Percentiles rank a stretch among this genome's conserved stretches.
Conservation (phyloP, 2,888 invertebrate species). For the Byasa hedistus region DNA sequence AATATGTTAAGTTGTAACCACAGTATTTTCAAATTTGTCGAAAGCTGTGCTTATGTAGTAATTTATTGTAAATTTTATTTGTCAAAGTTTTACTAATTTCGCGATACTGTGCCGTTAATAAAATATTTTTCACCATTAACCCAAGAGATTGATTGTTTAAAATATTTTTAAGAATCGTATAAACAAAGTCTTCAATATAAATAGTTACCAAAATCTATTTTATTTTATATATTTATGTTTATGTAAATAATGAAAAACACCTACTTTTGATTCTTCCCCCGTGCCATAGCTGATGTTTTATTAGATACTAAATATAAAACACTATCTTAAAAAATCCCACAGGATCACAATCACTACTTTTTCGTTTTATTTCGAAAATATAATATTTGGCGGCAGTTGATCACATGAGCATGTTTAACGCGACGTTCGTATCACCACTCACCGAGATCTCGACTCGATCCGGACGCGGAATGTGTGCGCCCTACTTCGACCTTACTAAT, state of each 20-base stretch:
- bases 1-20: neutral
- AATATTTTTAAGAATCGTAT: neutral
- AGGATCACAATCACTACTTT: slow-evolving; percentile 21
- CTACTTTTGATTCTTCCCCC: slow-evolving; percentile 65
- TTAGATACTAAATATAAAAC: slow-evolving; percentile 53
- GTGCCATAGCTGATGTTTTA: slow-evolving; percentile 55
- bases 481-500: slow-evolving; percentile 74
- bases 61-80: neutral
- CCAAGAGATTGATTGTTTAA: too few relatives aligned
- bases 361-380: slow-evolving; percentile 46
- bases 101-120: too few relatives aligned
- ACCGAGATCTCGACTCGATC: slow-evolving; percentile 72
- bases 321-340: slow-evolving; percentile 36
- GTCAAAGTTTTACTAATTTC: too few relatives aligned
- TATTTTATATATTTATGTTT: neutral
- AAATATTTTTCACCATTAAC: too few relatives aligned
- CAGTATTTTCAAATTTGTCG: neutral
- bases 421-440: slow-evolving; percentile 73
- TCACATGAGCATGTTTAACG: slow-evolving; percentile 74
- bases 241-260: slow-evolving; percentile 34
- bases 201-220: neutral
- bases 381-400: slow-evolving; percentile 66
- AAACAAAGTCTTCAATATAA: neutral
- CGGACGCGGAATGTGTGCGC: slow-evolving; percentile 64
- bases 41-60: neutral